Evolutionary conservation across 2,797 vertebrate species (phyloP), one percentile per base, ranked within the genome.

Genomic region (Spinus pinus): DNA sequence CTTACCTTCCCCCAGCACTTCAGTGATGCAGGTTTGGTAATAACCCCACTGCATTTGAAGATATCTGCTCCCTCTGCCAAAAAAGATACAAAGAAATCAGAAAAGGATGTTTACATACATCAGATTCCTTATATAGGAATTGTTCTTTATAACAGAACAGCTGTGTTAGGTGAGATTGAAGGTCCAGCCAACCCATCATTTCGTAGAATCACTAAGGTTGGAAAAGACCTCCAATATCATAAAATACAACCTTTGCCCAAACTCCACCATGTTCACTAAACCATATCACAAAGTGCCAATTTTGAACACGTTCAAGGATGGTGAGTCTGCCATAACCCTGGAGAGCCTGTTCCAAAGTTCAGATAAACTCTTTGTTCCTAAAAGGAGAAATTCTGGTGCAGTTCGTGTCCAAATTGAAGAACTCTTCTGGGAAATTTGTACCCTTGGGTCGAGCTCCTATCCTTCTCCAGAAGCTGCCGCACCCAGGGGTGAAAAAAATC

Each of bases 121-220:
- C 23, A 27, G 16, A 61, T 60, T 61, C 7, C 20, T 75, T 12
- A 9, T 19, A 18, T 1, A 46, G 9, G 20, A 71, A 6, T 47
- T 47, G 24, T 25, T 46, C 14, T 82, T 35, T 67, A 5, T 46
- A 39, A 37, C 3, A 18, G 5, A 86, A 58, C 0, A 0, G 0
- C 11, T 57, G 1, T 27, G 12, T n/a, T 39, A 23, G 5, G 9
- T 77, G 41, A 87, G 16, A 47, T 12, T 54, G 50, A 50, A 66
- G 3, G 28, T 61, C 28, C n/a, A 39, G 18, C 12, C 20, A 46
- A 30, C 14, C 7, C 14, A 33, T 10, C 6, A 21, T 10, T 54
- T 61, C 22, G 23, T 0, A 28, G 27, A 28, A 35, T 35, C 22
- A 3, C 14, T 20, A 20, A 42, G 19, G 22, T 4, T 54, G 54